phyloP scores from a whole-genome alignment of 2,888 invertebrate genomes.

The Adelognathus sp. region DNA sequence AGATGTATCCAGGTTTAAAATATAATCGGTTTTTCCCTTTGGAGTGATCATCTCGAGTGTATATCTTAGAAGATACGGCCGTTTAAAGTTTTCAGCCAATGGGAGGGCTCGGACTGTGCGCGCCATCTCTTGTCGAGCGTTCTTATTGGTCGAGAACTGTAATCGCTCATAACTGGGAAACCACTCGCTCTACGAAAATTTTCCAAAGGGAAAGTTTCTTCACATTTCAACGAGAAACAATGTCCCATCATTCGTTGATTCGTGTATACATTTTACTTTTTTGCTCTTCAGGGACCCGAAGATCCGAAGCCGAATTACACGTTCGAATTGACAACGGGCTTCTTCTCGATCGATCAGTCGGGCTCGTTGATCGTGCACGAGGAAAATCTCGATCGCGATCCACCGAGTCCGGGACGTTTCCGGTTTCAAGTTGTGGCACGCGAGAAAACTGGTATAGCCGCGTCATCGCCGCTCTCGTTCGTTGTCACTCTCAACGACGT shows the following conservation, averaged over 20 bases:
- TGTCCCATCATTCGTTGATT: not conserved
- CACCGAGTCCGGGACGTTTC: slow-evolving; percentile 91
- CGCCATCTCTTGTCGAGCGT: not conserved
- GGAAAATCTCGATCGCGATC: slow-evolving; percentile 92
- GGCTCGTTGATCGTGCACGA: slow-evolving; percentile 91
- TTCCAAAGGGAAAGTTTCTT: not conserved
- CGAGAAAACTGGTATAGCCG: slow-evolving; percentile 89
- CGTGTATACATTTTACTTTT: not conserved
- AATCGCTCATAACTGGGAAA: not conserved
- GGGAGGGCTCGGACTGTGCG: too few relatives aligned
- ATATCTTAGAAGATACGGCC: not conserved
- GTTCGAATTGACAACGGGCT: slow-evolving; percentile 92
- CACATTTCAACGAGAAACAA: not conserved
- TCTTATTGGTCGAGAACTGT: not conserved
- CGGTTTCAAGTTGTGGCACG: slow-evolving; percentile 94
- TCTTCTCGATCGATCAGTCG: slow-evolving; percentile 89
- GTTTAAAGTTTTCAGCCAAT: not conserved
- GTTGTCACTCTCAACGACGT: slow-evolving; percentile 90
- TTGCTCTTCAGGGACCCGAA: slow-evolving; percentile 85
- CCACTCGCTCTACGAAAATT: not conserved
- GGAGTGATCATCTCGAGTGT: not conserved
- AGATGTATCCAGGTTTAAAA: too few relatives aligned
- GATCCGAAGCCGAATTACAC: slow-evolving; percentile 91
- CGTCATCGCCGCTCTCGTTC: slow-evolving; percentile 91
- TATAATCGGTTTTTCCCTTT: too few relatives aligned